Percentiles rank a stretch among this genome's conserved stretches.
These are phyloP conservation scores for Acanthochromis polyacanthus DNA, from an alignment of 2,113 vertebrate species.

Conservation along the genomic window DNA sequence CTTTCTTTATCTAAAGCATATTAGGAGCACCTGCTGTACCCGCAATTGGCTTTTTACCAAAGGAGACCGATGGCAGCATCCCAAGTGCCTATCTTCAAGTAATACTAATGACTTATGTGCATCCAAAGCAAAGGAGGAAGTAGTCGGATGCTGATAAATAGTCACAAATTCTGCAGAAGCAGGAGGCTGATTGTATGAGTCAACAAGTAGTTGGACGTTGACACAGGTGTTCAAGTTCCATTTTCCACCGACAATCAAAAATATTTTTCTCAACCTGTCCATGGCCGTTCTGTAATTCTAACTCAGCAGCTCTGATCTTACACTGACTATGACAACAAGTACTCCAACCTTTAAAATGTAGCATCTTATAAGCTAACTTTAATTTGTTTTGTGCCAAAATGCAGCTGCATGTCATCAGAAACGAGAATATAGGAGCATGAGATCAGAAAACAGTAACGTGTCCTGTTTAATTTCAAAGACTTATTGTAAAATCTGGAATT, in stretches of 20 bases:
- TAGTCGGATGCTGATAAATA: background rate
- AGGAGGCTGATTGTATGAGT: background rate
- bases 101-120: background rate
- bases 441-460: background rate
- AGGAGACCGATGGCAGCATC: no score
- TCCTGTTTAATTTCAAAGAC: background rate
- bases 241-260: background rate
- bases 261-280: background rate
- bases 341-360: no score
- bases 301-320: background rate
- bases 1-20: background rate
- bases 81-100: background rate
- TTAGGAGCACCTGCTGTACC: background rate
- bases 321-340: background rate
- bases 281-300: background rate
- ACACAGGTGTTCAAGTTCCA: background rate
- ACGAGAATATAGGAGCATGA: background rate
- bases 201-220: background rate
- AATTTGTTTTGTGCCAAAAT: no score
- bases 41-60: background rate
- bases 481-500: background rate
- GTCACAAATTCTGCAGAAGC: constrained; percentile 7
- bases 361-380: no score
- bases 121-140: constrained; percentile 20
- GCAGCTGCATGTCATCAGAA: background rate